These are phyloP conservation scores for Noctilio leporinus DNA, from an alignment of 2,113 vertebrate genomes.

Conservation along the genomic window DNA sequence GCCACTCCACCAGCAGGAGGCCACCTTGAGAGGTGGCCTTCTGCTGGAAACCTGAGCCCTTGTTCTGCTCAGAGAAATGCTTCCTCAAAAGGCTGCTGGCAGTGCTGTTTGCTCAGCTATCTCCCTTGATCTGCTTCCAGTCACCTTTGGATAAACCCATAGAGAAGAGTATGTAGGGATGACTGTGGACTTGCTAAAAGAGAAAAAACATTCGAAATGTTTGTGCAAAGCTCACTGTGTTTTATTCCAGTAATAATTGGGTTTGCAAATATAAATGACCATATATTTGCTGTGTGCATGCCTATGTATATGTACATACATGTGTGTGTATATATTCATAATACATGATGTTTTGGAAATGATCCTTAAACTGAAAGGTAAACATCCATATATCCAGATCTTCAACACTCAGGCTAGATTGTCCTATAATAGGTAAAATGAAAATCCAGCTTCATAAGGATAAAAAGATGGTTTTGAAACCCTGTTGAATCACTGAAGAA, in stretches of 20 bases:
- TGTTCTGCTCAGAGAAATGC: background rate
- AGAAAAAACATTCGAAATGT: background rate
- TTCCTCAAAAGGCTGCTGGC: background rate
- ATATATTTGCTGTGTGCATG: background rate
- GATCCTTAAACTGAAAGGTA: background rate
- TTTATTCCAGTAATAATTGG: background rate
- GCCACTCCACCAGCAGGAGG: rapidly evolving
- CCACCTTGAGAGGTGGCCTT: background rate
- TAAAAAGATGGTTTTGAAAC: background rate
- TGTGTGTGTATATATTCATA: background rate
- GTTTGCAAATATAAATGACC: background rate
- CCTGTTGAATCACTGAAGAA: background rate
- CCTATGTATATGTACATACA: background rate
- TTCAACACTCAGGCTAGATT: background rate
- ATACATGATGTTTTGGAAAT: background rate
- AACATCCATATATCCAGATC: background rate
- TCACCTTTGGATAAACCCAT: background rate
- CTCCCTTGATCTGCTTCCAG: background rate
- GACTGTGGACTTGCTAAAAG: background rate
- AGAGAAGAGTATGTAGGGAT: background rate
- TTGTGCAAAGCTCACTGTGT: background rate
- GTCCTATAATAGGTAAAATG: background rate
- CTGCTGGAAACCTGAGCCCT: background rate
- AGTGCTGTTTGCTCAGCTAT: background rate
- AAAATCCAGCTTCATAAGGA: background rate